Base-by-base conservation (phyloP, 1,140 invertebrate genomes). In the Meloidogyne chitwoodi region DNA sequence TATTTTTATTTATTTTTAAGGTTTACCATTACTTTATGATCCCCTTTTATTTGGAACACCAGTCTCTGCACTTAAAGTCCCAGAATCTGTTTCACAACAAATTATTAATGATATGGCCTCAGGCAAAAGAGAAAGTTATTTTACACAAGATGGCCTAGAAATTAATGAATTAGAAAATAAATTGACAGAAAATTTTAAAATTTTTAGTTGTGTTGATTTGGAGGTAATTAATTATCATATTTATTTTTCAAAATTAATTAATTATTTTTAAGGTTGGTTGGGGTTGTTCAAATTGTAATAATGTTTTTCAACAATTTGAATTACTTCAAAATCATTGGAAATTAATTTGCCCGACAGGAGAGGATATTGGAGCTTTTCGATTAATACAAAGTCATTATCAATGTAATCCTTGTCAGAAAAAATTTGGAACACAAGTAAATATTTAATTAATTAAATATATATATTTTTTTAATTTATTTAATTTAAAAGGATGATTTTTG, bases 361-460 rank as follows among this genome's bases (percentile, higher is more conserved):
- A 67, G 62, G 81, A 84, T 27, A n/a, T 56, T 56, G 81, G 82
- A 16, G 29, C 74, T 22, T 86, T 86, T 63, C 77, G 75, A 41
- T 75, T 86, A 41, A 74, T 87, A 22, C 85, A 86, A 74, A 82
- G 67, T 6, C 85, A 86, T 64, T 87, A 87, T 73, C 80, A 84
- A 31, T 86, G 85, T 75, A 61, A 29, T 22, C 22, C 76, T 2
- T 86, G 85, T 56, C n/a, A 70, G 8, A 56, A 44, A 19, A 77
- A 79, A 56, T 82, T 83, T 63, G 86, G 85, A n/a, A 85, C 81
- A 34, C 86, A 87, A 75, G 83, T 84, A 71, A 11, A 63, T 77
- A 34, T 0, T 1, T 26, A 27, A 31, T 19, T 27, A 19, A 1
- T 29, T 29, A 29, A 31, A 75, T 62, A 1, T 3, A 34, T n/a